phyloP scores from a whole-genome alignment of 2,888 invertebrate genomes.

The Onthophagus sagittarius region DNA sequence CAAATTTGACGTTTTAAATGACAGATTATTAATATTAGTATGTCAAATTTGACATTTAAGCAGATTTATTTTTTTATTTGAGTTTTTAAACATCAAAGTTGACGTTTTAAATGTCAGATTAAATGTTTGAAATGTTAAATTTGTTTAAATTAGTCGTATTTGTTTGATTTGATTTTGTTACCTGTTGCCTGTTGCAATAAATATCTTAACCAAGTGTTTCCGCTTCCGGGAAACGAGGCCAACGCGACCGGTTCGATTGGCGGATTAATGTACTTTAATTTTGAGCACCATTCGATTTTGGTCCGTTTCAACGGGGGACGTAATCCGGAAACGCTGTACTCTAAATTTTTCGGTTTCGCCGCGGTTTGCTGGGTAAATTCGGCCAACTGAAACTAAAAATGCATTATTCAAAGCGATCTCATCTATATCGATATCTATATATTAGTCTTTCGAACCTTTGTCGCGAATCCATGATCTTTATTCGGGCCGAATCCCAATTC shows the following conservation, averaged over 20 bases:
- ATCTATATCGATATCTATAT: too few relatives aligned
- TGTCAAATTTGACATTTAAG: too few relatives aligned
- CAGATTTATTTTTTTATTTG: too few relatives aligned
- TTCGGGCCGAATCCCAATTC: slow-evolving; percentile 48
- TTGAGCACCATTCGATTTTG: slow-evolving; percentile 54
- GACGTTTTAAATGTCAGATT: too few relatives aligned
- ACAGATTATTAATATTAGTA: too few relatives aligned
- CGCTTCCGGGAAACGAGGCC: slow-evolving; percentile 79
- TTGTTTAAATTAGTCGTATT: too few relatives aligned
- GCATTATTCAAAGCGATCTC: too few relatives aligned
- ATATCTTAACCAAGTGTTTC: slow-evolving; percentile 80
- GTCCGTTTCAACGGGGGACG: slow-evolving; percentile 40
- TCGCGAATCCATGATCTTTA: slow-evolving; percentile 28
- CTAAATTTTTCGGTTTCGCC: slow-evolving; percentile 28
- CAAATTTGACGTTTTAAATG: too few relatives aligned
- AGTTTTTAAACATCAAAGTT: too few relatives aligned
- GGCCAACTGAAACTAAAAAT: slow-evolving; percentile 18
- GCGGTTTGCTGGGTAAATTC: slow-evolving; percentile 25
- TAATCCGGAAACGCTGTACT: slow-evolving; percentile 40
- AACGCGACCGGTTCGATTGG: slow-evolving; percentile 61
- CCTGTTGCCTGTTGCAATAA: slow-evolving; percentile 75
- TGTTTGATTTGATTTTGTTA: slow-evolving; percentile 40
- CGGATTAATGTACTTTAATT: slow-evolving; percentile 46
- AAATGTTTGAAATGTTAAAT: too few relatives aligned
- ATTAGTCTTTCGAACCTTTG: slow-evolving; percentile 28